Evolutionary conservation across 2,888 invertebrate species (phyloP).

Genomic region (Mongoloraphidia duomilia): DNA sequence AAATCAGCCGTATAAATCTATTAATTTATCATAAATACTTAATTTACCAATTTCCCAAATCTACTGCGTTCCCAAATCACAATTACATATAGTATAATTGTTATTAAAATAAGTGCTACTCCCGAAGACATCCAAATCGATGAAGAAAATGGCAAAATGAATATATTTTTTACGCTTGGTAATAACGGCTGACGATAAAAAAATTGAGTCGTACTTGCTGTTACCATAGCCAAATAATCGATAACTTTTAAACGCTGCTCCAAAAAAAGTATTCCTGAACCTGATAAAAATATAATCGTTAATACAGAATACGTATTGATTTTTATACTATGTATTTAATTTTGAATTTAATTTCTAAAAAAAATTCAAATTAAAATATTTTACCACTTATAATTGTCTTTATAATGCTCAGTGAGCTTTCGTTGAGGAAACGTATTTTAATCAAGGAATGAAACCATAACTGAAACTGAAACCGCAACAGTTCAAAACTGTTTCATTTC

Average conservation of each 20-base stretch:
- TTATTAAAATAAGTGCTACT: constrained; percentile 33
- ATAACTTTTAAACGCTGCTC: constrained; percentile 25
- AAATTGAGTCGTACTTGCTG: constrained; percentile 38
- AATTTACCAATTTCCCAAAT: not conserved
- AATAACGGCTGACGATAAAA: constrained; percentile 52
- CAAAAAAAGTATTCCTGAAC: constrained; percentile 28
- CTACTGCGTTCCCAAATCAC: constrained; percentile 29
- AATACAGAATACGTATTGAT: too few species aligned
- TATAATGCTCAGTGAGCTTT: too few species aligned
- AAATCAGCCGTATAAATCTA: too few species aligned
- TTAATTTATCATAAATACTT: too few species aligned
- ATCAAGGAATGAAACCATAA: too few species aligned
- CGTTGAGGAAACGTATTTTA: too few species aligned
- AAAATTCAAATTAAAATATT: too few species aligned
- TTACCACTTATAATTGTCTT: too few species aligned
- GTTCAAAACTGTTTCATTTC: too few species aligned
- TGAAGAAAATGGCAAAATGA: constrained; percentile 45
- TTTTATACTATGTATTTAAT: too few species aligned
- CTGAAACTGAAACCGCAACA: too few species aligned
- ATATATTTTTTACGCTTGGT: constrained; percentile 49
- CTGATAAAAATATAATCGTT: constrained; percentile 14
- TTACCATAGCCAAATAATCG: constrained; percentile 41
- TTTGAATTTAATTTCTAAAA: too few species aligned
- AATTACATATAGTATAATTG: constrained; percentile 32
- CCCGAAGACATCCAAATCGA: constrained; percentile 46